phyloP scores from a whole-genome alignment of 2,888 invertebrate genomes.

The Campoletis raptor region DNA sequence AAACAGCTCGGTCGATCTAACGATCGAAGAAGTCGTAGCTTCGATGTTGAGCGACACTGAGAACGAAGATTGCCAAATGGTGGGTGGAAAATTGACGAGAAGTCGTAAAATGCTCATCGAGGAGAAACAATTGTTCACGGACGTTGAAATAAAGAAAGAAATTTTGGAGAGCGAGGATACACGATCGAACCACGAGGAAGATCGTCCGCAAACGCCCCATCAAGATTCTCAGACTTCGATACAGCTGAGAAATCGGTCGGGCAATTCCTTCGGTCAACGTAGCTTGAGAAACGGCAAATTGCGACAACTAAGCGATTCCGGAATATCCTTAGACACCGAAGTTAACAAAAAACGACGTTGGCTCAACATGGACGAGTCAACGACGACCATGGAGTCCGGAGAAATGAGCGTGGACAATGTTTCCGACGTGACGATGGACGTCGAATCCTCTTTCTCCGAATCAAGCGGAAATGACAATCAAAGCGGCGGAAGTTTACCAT shows the following conservation, averaged over 20 bases:
- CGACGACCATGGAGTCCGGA: constrained; percentile 68
- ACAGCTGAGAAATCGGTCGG: constrained; percentile 75
- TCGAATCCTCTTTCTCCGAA: constrained; percentile 77
- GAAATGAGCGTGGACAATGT: constrained; percentile 71
- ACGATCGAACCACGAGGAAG: constrained; percentile 73
- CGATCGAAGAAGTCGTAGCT: constrained; percentile 83
- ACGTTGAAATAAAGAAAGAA: constrained; percentile 79
- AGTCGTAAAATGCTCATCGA: constrained; percentile 78
- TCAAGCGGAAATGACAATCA: constrained; percentile 74
- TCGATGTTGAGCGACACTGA: constrained; percentile 81
- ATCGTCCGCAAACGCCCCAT: constrained; percentile 70
- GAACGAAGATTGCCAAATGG: constrained; percentile 73
- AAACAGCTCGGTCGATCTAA: constrained; percentile 80
- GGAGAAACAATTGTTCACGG: constrained; percentile 69
- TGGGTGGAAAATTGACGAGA: constrained; percentile 76
- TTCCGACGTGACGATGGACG: constrained; percentile 74
- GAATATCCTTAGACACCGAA: constrained; percentile 75
- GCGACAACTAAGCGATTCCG: constrained; percentile 85
- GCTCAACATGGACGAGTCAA: constrained; percentile 77
- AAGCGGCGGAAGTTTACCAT: constrained; percentile 42
- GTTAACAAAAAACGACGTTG: constrained; percentile 75
- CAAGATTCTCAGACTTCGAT: constrained; percentile 69
- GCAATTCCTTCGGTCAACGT: constrained; percentile 84
- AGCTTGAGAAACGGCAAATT: constrained; percentile 89
- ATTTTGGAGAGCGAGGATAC: constrained; percentile 73